Base-by-base conservation (phyloP, 2,113 vertebrate species). In the Vombatus ursinus region DNA sequence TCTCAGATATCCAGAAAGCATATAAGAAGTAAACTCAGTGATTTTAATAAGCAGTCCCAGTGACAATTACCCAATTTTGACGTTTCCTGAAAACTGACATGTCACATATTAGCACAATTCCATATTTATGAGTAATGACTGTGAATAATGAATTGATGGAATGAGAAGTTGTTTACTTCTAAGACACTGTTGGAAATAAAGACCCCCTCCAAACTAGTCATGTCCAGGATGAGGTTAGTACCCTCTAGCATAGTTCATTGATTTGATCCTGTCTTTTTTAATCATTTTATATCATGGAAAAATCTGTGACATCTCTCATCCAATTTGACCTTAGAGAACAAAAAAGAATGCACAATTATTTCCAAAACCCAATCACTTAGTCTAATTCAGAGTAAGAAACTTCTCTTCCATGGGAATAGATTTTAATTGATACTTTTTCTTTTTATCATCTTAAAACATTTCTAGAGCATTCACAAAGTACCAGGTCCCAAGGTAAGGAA, bases 91-190 rank as follows among this genome's bases (percentile, higher is more conserved):
- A 50, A 90, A 90, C 28, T 90, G 90, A 50, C 90, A 31, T 50
- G 5, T 23, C 24, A 90, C 28, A 90, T 48, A 28, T 90, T 90
- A 90, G 25, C 90, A 50, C 90, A 90, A 90, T 90, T 90, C 90
- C 90, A 90, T 90, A 50, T 90, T 90, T 49, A 90, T 90, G 90
- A 90, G 90, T 48, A 48, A 90, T 49, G 90, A 50, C 90, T 50
- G 8, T 90, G 48, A 90, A 48, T 90, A 90, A 50, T 49, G 48
- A 90, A 28, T 90, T 90, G 90, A 90, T 90, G 12, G 48, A 90
- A 50, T 31, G 24, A 50, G 10, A 90, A 90, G 28, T 25, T 49
- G 47, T 50, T 50, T 90, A 50, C 48, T 90, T 31, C 90, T 90
- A 90, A 90, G 25, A 50, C 31, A 50, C 10, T 28, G 25, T 25